Conservation (phyloP, 2,888 invertebrate species). For the Sarcophaga subvicina region DNA sequence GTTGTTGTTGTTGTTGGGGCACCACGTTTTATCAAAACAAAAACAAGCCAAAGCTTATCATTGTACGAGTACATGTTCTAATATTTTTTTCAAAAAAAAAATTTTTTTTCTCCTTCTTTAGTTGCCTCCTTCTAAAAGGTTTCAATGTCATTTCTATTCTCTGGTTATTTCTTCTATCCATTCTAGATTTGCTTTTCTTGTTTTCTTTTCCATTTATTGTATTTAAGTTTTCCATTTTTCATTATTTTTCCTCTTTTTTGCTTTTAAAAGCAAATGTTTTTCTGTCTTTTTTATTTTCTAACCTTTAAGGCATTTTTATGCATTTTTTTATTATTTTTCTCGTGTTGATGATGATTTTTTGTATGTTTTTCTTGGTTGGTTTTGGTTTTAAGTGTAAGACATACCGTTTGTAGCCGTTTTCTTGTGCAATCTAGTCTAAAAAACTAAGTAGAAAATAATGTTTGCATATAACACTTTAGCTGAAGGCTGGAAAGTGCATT, state of each 20-base stretch:
- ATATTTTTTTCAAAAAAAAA: not conserved
- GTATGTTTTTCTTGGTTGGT: too few species aligned
- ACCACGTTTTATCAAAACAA: not conserved
- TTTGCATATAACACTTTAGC: too few species aligned
- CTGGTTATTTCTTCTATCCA: not conserved
- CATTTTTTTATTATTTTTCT: constrained; percentile 7
- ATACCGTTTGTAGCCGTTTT: not conserved
- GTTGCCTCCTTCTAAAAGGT: constrained; percentile 50
- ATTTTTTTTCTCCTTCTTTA: not conserved
- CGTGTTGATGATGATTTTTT: not conserved
- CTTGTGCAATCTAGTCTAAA: not conserved
- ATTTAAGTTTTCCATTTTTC: not conserved
- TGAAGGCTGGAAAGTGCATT: too few species aligned
- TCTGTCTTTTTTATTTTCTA: not conserved
- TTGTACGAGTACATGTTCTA: constrained; percentile 33
- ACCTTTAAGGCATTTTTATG: constrained; percentile 41
- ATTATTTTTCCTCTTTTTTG: not conserved
- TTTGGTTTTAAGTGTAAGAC: too few species aligned
- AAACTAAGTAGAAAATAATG: too few species aligned
- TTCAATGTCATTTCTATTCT: constrained; percentile 58
- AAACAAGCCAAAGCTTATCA: constrained; percentile 42
- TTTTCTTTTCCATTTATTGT: not conserved
- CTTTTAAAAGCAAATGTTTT: constrained; percentile 42
- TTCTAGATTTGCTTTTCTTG: not conserved
- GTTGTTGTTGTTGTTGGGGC: constrained; percentile 1